phyloP scores from a whole-genome alignment of 2,113 vertebrate species.

The Forbesichthys agassizii region DNA sequence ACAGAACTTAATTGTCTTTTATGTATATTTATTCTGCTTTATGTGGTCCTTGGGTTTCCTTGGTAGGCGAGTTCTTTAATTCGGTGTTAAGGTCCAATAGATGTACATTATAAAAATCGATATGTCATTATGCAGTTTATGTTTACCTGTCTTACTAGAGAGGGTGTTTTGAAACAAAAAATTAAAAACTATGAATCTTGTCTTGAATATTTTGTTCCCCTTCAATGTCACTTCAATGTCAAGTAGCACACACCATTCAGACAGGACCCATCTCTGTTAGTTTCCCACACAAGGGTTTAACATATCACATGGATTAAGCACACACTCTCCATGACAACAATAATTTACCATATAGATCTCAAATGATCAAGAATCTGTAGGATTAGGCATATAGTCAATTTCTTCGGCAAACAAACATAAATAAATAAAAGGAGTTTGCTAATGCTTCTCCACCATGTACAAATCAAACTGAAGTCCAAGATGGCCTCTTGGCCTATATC shows the following conservation, averaged over 20 bases:
- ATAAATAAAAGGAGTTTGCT: slow-evolving; percentile 31
- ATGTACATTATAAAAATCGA: too few relatives aligned
- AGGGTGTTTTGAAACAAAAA: too few relatives aligned
- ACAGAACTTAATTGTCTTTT: slow-evolving; percentile 5
- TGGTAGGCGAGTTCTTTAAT: too few relatives aligned
- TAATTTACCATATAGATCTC: slow-evolving; percentile 55
- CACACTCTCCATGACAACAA: slow-evolving; percentile 28
- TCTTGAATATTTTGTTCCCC: too few relatives aligned
- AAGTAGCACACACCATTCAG: too few relatives aligned
- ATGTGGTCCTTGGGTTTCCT: too few relatives aligned
- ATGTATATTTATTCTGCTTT: background rate
- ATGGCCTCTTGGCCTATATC: slow-evolving; percentile 55
- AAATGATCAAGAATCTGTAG: slow-evolving; percentile 53
- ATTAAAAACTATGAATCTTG: background rate
- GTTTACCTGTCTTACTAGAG: too few relatives aligned
- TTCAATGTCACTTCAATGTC: too few relatives aligned
- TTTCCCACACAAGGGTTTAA: too few relatives aligned
- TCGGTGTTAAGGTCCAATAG: too few relatives aligned
- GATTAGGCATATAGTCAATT: slow-evolving; percentile 68
- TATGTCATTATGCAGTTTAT: too few relatives aligned
- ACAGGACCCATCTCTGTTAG: too few relatives aligned
- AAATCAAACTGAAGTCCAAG: slow-evolving; percentile 37
- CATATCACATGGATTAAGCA: slow-evolving; percentile 23
- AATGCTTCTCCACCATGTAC: slow-evolving; percentile 44
- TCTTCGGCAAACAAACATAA: slow-evolving; percentile 35